These are phyloP conservation scores for Lepilemur ruficaudatus DNA, from an alignment of 2,797 vertebrate species.

Conservation along the genomic window DNA sequence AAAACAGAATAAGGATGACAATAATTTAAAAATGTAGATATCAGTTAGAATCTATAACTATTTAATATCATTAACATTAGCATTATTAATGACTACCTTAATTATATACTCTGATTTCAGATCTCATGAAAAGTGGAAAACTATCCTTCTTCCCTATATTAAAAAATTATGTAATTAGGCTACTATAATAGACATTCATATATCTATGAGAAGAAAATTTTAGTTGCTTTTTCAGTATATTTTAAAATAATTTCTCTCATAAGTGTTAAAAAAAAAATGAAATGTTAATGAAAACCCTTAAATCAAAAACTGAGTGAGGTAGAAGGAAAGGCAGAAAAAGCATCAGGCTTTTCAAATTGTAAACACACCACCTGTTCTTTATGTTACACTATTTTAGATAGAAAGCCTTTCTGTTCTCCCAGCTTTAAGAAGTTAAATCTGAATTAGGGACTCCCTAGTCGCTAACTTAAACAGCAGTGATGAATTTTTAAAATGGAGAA, in stretches of 20 bases:
- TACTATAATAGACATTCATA: background rate
- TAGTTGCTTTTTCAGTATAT: constrained; percentile 6
- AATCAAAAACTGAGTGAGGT: background rate
- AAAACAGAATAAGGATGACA: background rate
- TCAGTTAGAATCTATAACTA: constrained; percentile 9
- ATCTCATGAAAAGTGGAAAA: background rate
- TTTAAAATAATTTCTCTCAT: background rate
- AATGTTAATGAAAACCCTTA: constrained; percentile 27
- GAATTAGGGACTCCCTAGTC: background rate
- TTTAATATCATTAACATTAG: constrained; percentile 2
- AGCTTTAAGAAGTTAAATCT: background rate
- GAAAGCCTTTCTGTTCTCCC: constrained; percentile 18
- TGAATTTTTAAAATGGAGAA: background rate
- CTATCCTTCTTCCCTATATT: background rate
- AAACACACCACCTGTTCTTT: background rate
- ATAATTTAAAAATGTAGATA: constrained; percentile 24
- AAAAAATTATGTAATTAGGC: background rate
- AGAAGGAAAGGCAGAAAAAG: background rate
- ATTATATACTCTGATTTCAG: constrained; percentile 10
- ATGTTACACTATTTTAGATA: background rate
- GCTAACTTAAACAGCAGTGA: background rate
- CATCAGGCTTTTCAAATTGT: background rate
- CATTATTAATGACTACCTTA: background rate
- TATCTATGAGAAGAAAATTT: constrained; percentile 12
- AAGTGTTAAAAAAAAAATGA: constrained; percentile 9